Conservation (phyloP, 2,888 invertebrate species). For the Watsonalla binaria region DNA sequence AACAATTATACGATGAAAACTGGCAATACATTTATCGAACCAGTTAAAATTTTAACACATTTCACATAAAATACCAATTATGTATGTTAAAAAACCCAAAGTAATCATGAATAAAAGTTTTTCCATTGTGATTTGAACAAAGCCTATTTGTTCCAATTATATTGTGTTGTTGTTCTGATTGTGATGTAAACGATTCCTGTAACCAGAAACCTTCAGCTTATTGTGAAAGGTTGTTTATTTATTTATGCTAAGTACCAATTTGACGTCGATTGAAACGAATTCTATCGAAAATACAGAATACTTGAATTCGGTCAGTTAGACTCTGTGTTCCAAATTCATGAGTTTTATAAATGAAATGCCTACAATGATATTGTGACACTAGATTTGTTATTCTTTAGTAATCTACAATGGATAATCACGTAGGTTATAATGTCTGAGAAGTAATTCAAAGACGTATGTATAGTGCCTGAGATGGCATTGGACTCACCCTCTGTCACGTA, state of each 20-base stretch:
- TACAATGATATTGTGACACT: no score
- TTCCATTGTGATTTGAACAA: not conserved
- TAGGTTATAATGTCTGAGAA: no score
- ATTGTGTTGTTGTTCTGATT: not conserved
- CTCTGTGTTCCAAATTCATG: no score
- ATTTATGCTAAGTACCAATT: not conserved
- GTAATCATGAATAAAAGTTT: not conserved
- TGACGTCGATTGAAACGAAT: not conserved
- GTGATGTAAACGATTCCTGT: conserved; percentile 2
- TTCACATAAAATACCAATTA: not conserved
- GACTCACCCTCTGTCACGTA: no score
- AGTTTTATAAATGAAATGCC: no score
- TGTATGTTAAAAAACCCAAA: not conserved
- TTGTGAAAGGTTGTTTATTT: not conserved
- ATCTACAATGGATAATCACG: no score
- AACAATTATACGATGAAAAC: no score
- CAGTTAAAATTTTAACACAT: not conserved
- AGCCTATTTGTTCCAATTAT: not conserved
- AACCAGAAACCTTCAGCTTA: not conserved
- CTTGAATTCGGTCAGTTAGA: no score
- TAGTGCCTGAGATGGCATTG: no score
- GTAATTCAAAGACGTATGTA: no score
- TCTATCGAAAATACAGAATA: no score
- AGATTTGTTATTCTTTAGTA: no score
- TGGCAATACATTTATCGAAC: not conserved